Percentiles rank a stretch among this genome's conserved stretches.
These are phyloP conservation scores for Bimastos eiseni DNA, from an alignment of 2,888 invertebrate species.

Conservation along the genomic window DNA sequence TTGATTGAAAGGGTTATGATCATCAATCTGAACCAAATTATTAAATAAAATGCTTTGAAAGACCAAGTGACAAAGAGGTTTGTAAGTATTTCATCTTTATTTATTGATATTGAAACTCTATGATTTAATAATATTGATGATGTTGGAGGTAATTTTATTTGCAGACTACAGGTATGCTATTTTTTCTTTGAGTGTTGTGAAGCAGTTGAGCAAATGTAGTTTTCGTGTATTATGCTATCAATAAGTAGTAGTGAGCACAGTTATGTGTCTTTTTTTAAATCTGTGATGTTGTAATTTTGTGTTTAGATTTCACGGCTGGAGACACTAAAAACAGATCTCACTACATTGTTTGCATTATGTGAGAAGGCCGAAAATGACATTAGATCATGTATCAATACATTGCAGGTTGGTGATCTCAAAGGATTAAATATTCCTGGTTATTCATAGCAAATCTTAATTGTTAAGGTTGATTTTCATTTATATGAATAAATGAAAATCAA, in stretches of 20 bases:
- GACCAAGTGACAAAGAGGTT: background rate
- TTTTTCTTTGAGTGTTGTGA: background rate
- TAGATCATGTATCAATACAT: conserved; percentile 83
- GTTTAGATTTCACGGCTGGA: conserved; percentile 67
- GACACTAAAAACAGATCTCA: conserved; percentile 72
- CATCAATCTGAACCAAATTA: background rate
- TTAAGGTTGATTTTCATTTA: background rate
- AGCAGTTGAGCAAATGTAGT: background rate
- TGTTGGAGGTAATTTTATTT: background rate
- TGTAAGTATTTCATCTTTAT: background rate
- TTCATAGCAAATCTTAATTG: background rate
- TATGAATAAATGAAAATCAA: background rate
- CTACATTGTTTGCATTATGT: conserved; percentile 75
- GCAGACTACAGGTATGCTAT: background rate
- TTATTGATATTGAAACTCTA: background rate
- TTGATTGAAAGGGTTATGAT: background rate
- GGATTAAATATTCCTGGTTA: background rate
- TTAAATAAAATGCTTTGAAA: background rate
- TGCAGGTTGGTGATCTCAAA: conserved; percentile 69
- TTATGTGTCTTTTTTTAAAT: too few species aligned
- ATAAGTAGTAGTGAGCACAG: too few species aligned
- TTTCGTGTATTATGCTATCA: background rate
- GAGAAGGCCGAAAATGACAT: conserved; percentile 87
- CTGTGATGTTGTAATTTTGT: too few species aligned
- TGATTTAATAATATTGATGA: background rate